Conservation (phyloP, 2,888 invertebrate species). For the Drosophila fungiperda region DNA sequence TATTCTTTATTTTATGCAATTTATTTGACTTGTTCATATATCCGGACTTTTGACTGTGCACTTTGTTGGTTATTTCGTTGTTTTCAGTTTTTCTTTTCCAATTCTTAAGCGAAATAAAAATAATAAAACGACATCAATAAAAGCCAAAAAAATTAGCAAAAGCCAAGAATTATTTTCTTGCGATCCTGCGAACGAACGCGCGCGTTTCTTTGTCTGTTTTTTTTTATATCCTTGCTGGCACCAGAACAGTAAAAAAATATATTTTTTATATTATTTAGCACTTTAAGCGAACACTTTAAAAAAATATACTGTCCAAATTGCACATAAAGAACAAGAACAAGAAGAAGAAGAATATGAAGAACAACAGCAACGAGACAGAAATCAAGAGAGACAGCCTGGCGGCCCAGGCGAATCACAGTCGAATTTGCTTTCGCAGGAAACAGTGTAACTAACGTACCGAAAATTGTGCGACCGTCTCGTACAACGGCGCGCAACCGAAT, state of each 20-base stretch:
- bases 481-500: slow-evolving; percentile 85
- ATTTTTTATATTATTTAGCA: slow-evolving; percentile 22
- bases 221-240: slow-evolving; percentile 34
- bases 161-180: slow-evolving; percentile 15
- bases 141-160: not conserved
- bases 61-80: slow-evolving; percentile 1
- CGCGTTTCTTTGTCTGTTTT: slow-evolving; percentile 1
- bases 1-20: not conserved
- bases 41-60: slow-evolving; percentile 12
- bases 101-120: not conserved
- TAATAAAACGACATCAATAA: slow-evolving; percentile 5
- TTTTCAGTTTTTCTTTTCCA: slow-evolving; percentile 10
- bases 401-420: slow-evolving; percentile 45
- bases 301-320: slow-evolving; percentile 41
- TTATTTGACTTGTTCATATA: slow-evolving; percentile 20
- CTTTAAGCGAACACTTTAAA: slow-evolving; percentile 59
- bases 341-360: slow-evolving; percentile 5
- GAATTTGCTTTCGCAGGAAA: slow-evolving; percentile 13
- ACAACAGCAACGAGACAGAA: slow-evolving; percentile 23
- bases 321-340: slow-evolving; percentile 40
- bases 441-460: slow-evolving; percentile 71
- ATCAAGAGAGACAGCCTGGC: slow-evolving; percentile 36
- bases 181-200: slow-evolving; percentile 39
- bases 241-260: slow-evolving; percentile 35
- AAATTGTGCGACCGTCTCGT: slow-evolving; percentile 84